Base-by-base conservation (phyloP, 2,113 vertebrate genomes). In the Dicrurus megarhynchus region DNA sequence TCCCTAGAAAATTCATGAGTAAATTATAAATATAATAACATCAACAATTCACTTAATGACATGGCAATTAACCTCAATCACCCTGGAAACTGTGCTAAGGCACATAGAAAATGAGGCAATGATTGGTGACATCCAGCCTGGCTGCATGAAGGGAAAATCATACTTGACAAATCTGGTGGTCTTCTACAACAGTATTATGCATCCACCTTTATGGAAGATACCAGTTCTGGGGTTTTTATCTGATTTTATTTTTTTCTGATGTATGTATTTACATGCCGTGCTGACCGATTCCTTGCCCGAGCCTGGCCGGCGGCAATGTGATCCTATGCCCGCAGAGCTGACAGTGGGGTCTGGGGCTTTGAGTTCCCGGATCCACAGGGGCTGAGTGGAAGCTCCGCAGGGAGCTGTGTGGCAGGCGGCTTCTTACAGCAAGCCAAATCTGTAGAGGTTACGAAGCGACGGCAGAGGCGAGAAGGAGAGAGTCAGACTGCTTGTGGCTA, bases 1-100 rank as follows among this genome's bases (percentile, higher is more conserved):
- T 70, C 59, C 50, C 57, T 35, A 73, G 16, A 84, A 88, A 96
- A 90, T 60, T 94, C 3, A 57, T 32, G 8, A 55, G 37, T 71
- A 84, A 94, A 92, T 90, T 82, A 86, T 64, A 92, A 95, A 91
- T 76, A 65, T 59, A 84, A 75, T 68, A 52, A 76, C 42, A 89
- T 87, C 74, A 84, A 64, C 28, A 78, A 60, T 17, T 79, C 4
- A 11, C 70, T 85, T 94, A 87, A 93, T 88, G 39, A 87, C 39
- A 44, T 32, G 14, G 39, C 53, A 96, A 95, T 96, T 93, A 90
- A 94, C 15, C 75, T 84, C 47, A 93, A 46, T 92, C 10, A 2
- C 39, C 5, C 28, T 70, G 49, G 33, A 57, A 76, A 27, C 17
- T 63, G 16, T 44, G 15, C 17, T 39, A n/a, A 76, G 20, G 10